Evolutionary conservation across 2,888 invertebrate genomes (phyloP), one percentile per base, ranked within the genome.

Genomic region (Himalopsyche japonica): DNA sequence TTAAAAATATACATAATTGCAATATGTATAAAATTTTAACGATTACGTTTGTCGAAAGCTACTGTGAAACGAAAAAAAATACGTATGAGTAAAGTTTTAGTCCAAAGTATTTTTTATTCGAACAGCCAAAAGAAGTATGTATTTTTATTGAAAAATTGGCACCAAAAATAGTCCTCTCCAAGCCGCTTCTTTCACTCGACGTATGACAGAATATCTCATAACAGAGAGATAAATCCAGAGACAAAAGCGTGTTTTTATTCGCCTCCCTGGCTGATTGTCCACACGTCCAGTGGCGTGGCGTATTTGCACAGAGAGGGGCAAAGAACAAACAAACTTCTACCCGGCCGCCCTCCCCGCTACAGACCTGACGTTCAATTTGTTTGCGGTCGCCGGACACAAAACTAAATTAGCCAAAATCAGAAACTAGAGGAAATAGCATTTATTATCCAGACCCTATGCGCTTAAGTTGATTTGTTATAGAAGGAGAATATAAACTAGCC

Each of bases 361-460:
- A 70, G 70, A 81, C 76, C 82, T 79, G 34, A 57, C 24, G 84
- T 84, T 81, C 85, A 82, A 85, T 85, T 85, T 86, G 85, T 85
- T 85, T 86, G 86, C 84, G 86, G 86, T 85, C 86, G 76, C 76
- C 48, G 80, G 81, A 78, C 77, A 64, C 81, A 49, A 84, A 86
- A 86, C 84, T 77, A 81, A 83, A 86, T 85, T 85, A 85, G 86
- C 81, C 82, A 78, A 85, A 86, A 86, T 85, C 86, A 86, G 84
- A 86, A 80, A 57, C 85, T 80, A 43, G 81, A 85, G 86, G 84
- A 86, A 85, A 84, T 82, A 84, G 82, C 82, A 79, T 85, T 86
- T 86, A 85, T 86, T 86, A 85, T 81, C 47, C 82, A 24, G 83
- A 81, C 57, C 82, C 79, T 79, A 83, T 34, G 79, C 76, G 49